Conservation (phyloP, 2,797 vertebrate species). For the Euphonia xanthogaster region DNA sequence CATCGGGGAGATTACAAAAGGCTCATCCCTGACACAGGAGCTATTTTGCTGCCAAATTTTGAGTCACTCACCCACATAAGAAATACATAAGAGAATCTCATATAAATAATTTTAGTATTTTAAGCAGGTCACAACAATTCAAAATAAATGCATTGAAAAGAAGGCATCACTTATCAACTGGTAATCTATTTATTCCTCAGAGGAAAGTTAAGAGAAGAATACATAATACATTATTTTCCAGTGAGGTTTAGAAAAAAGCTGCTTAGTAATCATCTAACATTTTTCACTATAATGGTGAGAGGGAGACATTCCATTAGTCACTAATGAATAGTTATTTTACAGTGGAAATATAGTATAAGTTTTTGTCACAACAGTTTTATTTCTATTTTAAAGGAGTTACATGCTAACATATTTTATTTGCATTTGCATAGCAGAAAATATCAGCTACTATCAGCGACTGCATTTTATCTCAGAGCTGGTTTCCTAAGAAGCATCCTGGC, state of each 20-base stretch:
- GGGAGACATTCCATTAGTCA: not conserved
- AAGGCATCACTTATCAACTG: not conserved
- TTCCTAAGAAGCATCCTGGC: not conserved
- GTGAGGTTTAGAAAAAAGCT: not conserved
- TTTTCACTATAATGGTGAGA: not conserved
- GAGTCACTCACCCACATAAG: not conserved
- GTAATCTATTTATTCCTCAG: not conserved
- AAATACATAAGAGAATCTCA: not conserved
- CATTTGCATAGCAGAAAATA: not conserved
- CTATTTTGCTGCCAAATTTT: slow-evolving; percentile 8
- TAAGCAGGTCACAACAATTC: not conserved
- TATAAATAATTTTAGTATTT: not conserved
- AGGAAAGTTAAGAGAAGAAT: not conserved
- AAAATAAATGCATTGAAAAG: not conserved
- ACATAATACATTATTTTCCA: not conserved
- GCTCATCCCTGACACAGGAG: not conserved
- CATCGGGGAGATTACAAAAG: not conserved
- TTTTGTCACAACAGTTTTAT: not conserved
- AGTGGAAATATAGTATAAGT: not conserved
- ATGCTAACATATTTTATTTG: not conserved
- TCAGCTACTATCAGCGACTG: not conserved
- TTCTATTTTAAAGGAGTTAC: not conserved
- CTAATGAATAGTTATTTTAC: slow-evolving; percentile 4
- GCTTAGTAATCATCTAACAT: not conserved
- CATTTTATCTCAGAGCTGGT: not conserved